These are phyloP conservation scores for Nomada ruficornis DNA, from an alignment of 2,888 invertebrate genomes.

Conservation along the genomic window DNA sequence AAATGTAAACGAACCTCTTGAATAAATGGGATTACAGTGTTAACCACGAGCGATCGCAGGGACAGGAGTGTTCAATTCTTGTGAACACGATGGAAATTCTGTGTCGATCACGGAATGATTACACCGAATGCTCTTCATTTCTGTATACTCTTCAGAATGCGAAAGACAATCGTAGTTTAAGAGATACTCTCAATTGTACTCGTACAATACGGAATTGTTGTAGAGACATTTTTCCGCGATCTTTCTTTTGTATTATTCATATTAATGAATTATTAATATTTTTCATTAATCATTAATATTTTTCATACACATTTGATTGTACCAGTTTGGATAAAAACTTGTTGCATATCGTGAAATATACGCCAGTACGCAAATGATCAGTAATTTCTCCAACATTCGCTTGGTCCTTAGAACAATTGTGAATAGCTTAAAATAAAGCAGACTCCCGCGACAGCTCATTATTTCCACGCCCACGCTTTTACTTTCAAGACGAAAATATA, in stretches of 20 bases:
- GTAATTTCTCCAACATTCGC: not conserved
- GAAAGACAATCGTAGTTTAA: too few relatives aligned
- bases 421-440: not conserved
- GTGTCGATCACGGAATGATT: not conserved
- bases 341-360: too few relatives aligned
- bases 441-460: not conserved
- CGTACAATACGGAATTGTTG: too few relatives aligned
- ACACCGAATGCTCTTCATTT: not conserved
- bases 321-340: too few relatives aligned
- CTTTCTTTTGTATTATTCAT: accelerated
- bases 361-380: not conserved
- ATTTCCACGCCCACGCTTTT: not conserved
- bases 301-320: too few relatives aligned
- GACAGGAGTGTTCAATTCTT: not conserved
- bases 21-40: not conserved
- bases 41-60: not conserved
- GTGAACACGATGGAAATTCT: not conserved
- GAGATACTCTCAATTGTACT: too few relatives aligned
- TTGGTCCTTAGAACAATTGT: not conserved
- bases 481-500: conserved; percentile 38
- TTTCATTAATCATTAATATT: too few relatives aligned
- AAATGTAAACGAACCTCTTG: not conserved
- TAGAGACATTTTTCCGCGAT: too few relatives aligned
- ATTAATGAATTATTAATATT: too few relatives aligned
- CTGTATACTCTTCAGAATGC: not conserved